These are phyloP conservation scores for Ictalurus punctatus DNA, from an alignment of 2,113 vertebrate species.

Conservation along the genomic window DNA sequence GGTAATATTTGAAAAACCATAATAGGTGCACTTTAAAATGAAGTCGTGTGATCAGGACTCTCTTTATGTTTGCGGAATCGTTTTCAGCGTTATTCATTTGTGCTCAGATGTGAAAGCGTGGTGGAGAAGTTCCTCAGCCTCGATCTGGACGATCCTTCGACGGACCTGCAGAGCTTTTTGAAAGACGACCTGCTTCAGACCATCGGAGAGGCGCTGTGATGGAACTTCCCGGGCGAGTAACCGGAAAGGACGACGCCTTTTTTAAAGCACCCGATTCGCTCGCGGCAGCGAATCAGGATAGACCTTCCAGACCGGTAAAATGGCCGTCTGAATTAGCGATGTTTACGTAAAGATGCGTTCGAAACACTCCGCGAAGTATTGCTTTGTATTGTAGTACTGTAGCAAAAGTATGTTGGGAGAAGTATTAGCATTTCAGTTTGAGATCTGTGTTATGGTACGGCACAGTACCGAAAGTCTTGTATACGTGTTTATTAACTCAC, in stretches of 20 bases:
- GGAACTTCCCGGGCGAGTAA: neutral
- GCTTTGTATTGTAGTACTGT: neutral
- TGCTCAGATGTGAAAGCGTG: slow-evolving; percentile 77
- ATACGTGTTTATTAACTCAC: neutral
- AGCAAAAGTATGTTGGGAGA: neutral
- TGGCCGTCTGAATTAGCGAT: neutral
- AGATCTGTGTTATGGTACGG: neutral
- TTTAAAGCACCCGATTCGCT: neutral
- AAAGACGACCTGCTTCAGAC: slow-evolving; percentile 77
- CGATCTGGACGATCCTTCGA: slow-evolving; percentile 81
- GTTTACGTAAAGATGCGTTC: neutral
- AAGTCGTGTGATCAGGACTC: no score
- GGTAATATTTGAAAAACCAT: no score
- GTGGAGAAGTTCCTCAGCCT: slow-evolving; percentile 85
- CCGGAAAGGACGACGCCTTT: no score
- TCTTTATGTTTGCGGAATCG: no score
- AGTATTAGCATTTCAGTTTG: neutral
- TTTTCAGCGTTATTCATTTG: slow-evolving; percentile 11
- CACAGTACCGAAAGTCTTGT: neutral
- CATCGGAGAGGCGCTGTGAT: slow-evolving; percentile 33
- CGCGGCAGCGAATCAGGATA: neutral
- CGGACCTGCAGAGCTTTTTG: slow-evolving; percentile 82
- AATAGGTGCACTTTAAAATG: no score
- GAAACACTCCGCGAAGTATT: neutral
- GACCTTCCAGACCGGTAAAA: neutral